Conservation (phyloP, 2,888 invertebrate genomes). For the Amphimallon solstitiale region DNA sequence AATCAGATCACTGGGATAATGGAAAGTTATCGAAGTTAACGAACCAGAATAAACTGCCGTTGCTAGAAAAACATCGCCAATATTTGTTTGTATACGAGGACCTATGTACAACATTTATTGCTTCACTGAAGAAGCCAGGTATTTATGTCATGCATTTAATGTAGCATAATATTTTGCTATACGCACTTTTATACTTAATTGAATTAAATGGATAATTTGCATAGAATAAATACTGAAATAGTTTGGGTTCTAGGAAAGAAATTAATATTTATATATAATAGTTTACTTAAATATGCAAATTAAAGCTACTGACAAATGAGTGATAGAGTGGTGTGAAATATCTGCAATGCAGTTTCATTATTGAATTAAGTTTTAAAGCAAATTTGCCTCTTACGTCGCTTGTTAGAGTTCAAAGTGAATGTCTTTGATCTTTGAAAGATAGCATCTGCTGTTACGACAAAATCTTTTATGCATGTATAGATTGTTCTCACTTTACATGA, state of each 20-base stretch:
- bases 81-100: too few relatives aligned
- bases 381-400: conserved; percentile 32
- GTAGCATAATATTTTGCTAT: too few relatives aligned
- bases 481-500: conserved; percentile 1
- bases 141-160: too few relatives aligned
- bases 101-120: too few relatives aligned
- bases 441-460: conserved; percentile 19
- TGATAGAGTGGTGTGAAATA: neutral
- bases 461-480: conserved; percentile 21
- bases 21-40: conserved; percentile 27
- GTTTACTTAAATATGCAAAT: conserved; percentile 29
- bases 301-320: conserved; percentile 1
- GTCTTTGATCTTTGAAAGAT: conserved; percentile 27
- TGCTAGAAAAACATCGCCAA: neutral
- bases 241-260: too few relatives aligned
- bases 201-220: too few relatives aligned
- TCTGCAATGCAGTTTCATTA: conserved; percentile 30
- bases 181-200: too few relatives aligned
- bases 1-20: conserved; percentile 27
- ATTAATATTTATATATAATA: conserved; percentile 7
- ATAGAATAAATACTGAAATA: too few relatives aligned
- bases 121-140: too few relatives aligned
- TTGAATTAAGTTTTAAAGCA: conserved; percentile 33
- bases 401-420: conserved; percentile 12
- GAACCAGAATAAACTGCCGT: conserved; percentile 19